Conservation (phyloP, 2,888 invertebrate genomes). For the Ochlodes sylvanus region DNA sequence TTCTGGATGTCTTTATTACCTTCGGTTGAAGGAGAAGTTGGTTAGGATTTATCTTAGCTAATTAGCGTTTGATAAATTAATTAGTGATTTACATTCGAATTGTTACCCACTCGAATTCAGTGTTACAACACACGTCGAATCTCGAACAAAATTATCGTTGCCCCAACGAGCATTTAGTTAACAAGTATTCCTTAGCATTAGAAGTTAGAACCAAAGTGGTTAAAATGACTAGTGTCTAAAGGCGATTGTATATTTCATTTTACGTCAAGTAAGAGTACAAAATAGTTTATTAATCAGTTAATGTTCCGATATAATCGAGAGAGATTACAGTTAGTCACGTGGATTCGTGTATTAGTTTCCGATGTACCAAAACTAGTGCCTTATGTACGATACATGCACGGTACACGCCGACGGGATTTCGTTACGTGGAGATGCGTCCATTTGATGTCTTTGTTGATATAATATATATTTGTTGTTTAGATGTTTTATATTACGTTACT, state of each 20-base stretch:
- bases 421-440: background rate
- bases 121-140: background rate
- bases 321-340: background rate
- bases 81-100: background rate
- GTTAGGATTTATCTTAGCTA: background rate
- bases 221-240: conserved; percentile 12
- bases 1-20: background rate
- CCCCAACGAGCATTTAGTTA: background rate
- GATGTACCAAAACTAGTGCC: conserved; percentile 61
- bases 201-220: conserved; percentile 6
- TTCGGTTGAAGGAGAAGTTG: background rate
- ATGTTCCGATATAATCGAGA: conserved; percentile 17
- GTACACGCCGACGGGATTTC: conserved; percentile 23
- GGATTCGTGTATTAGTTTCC: conserved; percentile 28
- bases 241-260: conserved; percentile 3
- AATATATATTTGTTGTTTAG: conserved; percentile 37
- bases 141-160: background rate
- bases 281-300: conserved; percentile 29
- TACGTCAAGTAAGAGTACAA: conserved; percentile 35
- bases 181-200: background rate
- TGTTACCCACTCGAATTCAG: background rate
- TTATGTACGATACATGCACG: conserved; percentile 54
- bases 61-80: background rate
- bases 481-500: conserved; percentile 42
- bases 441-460: conserved; percentile 7